A percentile compares a stretch with the other conserved stretches of the same genome.
phyloP scores from a whole-genome alignment of 2,113 vertebrate genomes.

The Eulacestoma nigropectus region DNA sequence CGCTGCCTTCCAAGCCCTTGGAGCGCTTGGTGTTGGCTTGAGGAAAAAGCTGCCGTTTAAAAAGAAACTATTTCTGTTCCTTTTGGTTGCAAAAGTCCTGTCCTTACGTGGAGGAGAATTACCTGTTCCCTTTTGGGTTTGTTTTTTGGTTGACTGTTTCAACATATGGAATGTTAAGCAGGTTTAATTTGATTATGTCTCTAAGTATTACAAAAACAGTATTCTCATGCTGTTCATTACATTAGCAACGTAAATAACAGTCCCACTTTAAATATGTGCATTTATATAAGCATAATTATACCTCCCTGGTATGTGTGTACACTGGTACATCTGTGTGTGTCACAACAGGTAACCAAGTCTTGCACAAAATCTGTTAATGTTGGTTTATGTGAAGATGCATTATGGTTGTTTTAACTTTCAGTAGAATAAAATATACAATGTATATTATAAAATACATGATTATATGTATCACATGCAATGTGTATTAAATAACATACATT shows the following conservation, averaged over 20 bases:
- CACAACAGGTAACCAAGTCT: background rate
- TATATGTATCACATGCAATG: background rate
- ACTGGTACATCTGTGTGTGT: background rate
- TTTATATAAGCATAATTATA: background rate
- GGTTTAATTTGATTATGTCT: background rate
- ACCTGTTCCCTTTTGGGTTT: background rate
- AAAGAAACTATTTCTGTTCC: background rate
- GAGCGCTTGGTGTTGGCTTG: background rate
- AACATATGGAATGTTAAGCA: background rate
- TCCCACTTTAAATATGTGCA: background rate
- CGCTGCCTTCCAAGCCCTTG: background rate
- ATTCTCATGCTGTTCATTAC: background rate
- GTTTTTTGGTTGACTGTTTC: background rate
- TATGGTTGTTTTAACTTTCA: background rate
- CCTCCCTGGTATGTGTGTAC: fast-evolving
- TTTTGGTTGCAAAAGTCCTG: background rate
- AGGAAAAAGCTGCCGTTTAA: background rate
- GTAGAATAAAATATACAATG: background rate
- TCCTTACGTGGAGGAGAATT: background rate
- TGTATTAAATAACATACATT: background rate
- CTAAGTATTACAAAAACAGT: background rate
- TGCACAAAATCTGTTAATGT: background rate
- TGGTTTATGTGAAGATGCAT: background rate
- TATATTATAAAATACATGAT: background rate
- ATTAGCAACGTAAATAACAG: background rate